Percentiles rank a stretch among this genome's conserved stretches.
Conservation (phyloP, 2,888 invertebrate species). For the Pristionchus arcanus region DNA sequence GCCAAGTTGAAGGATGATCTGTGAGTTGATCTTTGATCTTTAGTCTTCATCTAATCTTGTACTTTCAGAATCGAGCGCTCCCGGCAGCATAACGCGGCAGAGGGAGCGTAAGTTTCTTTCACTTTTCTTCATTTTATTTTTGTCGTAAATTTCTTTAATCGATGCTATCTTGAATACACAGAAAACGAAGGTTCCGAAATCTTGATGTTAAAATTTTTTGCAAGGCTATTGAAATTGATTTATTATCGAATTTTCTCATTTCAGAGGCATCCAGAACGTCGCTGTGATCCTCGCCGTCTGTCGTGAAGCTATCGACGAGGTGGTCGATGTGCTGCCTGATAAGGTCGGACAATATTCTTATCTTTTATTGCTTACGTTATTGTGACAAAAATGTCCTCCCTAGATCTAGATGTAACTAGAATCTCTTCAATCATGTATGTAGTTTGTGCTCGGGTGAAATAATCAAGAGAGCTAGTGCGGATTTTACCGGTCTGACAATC, state of each 20-base stretch:
- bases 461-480: too few species aligned
- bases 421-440: too few species aligned
- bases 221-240: background rate
- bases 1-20: background rate
- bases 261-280: conserved; percentile 3
- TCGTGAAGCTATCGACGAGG: background rate
- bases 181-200: too few species aligned
- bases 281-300: background rate
- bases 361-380: too few species aligned
- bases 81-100: background rate
- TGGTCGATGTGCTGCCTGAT: background rate
- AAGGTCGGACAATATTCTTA: too few species aligned
- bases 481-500: too few species aligned
- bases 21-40: conserved; percentile 33
- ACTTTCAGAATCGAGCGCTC: conserved; percentile 19
- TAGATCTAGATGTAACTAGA: too few species aligned
- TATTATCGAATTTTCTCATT: background rate
- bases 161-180: too few species aligned
- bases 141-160: background rate
- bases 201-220: background rate
- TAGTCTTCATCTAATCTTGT: background rate
- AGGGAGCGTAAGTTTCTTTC: background rate
- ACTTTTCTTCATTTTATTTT: background rate
- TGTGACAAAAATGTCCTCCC: too few species aligned
- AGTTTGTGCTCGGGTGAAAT: too few species aligned